Evolutionary conservation across 2,888 invertebrate genomes (phyloP).

Genomic region (Heteropelma amictum): DNA sequence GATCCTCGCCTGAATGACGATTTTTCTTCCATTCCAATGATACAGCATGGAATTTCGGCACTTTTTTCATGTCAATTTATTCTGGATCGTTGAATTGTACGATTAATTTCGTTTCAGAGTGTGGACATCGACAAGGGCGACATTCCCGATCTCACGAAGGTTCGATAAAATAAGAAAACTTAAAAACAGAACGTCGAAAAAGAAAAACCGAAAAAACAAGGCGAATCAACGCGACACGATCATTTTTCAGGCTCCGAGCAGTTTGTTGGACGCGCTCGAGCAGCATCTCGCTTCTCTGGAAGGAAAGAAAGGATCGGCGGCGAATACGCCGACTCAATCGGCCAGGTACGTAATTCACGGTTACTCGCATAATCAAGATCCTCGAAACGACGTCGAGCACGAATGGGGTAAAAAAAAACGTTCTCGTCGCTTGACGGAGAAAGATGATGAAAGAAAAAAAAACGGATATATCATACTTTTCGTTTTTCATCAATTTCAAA

Average conservation of each 20-base stretch:
- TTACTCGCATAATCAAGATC: conserved; percentile 15
- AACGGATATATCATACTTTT: conserved; percentile 4
- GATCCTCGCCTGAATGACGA: too few relatives aligned
- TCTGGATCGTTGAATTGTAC: not conserved
- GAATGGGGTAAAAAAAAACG: conserved; percentile 1
- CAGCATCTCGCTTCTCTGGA: conserved; percentile 96
- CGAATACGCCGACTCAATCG: conserved; percentile 92
- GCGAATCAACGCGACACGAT: not conserved
- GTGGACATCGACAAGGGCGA: conserved; percentile 99
- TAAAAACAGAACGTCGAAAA: too few relatives aligned
- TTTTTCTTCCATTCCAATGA: too few relatives aligned
- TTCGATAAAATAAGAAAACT: conserved; percentile 69
- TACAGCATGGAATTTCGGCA: too few relatives aligned
- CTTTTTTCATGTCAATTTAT: too few relatives aligned
- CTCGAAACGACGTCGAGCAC: conserved; percentile 15
- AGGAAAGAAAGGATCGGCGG: conserved; percentile 92
- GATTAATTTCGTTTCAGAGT: conserved; percentile 80
- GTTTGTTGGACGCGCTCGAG: conserved; percentile 96
- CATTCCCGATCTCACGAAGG: conserved; percentile 97
- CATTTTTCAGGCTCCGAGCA: conserved; percentile 88
- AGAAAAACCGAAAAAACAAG: not conserved
- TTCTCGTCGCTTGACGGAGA: conserved; percentile 39
- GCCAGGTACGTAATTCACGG: conserved; percentile 82
- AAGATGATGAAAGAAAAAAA: conserved; percentile 27
- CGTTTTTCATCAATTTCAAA: conserved; percentile 8